Evolutionary conservation across 2,113 vertebrate species (phyloP).

Genomic region (Cichladusa arquata): DNA sequence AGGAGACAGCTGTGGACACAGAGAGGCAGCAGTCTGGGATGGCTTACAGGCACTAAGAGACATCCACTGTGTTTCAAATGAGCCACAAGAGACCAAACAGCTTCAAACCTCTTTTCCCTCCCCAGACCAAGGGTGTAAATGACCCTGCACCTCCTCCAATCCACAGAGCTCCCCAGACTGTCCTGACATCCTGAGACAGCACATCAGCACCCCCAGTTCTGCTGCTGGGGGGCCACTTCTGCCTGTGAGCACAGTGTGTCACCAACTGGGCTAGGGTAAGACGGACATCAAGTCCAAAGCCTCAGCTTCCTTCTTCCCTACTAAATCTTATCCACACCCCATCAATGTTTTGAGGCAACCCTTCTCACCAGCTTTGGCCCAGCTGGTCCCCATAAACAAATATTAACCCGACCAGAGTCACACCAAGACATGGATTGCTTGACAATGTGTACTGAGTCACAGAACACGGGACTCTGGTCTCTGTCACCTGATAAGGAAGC

Average conservation of each 20-base stretch:
- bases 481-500: not conserved
- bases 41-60: not conserved
- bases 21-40: not conserved
- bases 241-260: not conserved
- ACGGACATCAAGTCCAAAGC: not conserved
- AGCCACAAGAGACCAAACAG: not conserved
- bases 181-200: not conserved
- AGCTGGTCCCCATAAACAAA: not conserved
- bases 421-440: not conserved
- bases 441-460: not conserved
- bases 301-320: not conserved
- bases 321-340: not conserved
- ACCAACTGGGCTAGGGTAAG: not conserved
- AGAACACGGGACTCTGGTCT: not conserved
- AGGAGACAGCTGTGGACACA: not conserved
- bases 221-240: not conserved
- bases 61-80: not conserved
- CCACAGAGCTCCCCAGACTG: not conserved
- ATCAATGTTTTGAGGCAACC: not conserved
- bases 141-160: fast-evolving
- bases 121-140: not conserved
- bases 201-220: not conserved
- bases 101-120: not conserved
- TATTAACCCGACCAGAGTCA: not conserved
- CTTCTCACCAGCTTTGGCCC: not conserved